Conservation (phyloP, 1,140 invertebrate species). For the Sycophaga agraensis region DNA sequence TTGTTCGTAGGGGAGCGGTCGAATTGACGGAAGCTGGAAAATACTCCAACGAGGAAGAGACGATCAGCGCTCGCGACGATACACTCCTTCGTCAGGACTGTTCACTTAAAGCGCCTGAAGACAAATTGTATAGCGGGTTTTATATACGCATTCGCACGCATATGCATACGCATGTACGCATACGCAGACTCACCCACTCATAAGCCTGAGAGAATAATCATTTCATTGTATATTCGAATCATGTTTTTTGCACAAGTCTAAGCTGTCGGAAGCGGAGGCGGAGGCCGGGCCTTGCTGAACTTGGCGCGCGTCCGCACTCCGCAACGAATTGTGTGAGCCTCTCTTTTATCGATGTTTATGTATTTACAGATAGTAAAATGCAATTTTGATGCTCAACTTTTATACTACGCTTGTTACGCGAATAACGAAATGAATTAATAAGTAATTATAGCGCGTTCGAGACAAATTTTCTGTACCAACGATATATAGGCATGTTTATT, state of each 20-base stretch:
- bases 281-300: too few species aligned
- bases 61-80: not conserved
- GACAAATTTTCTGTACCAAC: constrained; percentile 11
- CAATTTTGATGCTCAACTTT: constrained; percentile 46
- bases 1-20: too few species aligned
- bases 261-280: too few species aligned
- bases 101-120: constrained; percentile 20
- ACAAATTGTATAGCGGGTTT: constrained; percentile 20
- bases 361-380: constrained; percentile 21
- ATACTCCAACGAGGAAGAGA: not conserved
- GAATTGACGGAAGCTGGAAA: too few species aligned
- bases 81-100: not conserved
- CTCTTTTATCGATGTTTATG: constrained; percentile 22
- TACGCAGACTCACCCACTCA: not conserved
- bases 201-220: not conserved
- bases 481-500: constrained; percentile 6
- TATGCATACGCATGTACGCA: not conserved
- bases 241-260: constrained; percentile 22
- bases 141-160: not conserved
- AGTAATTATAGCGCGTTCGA: constrained; percentile 12
- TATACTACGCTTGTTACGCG: constrained; percentile 44
- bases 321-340: constrained; percentile 3
- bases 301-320: too few species aligned
- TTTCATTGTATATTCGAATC: not conserved
- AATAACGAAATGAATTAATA: constrained; percentile 7